Conservation (phyloP, 2,888 invertebrate species). For the Plusia festucae region DNA sequence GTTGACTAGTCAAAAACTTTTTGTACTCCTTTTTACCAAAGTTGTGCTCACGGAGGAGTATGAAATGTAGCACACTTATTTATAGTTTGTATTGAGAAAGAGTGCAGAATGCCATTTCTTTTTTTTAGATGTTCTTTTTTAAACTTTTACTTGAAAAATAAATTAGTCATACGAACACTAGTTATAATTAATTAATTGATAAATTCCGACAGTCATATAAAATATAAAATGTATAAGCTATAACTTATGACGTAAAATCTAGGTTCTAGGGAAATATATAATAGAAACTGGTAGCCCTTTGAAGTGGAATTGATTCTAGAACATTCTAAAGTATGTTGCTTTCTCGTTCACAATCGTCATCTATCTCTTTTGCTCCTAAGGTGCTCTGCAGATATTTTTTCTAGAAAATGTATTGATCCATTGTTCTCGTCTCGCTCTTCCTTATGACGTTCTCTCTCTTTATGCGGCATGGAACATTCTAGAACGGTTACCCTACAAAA, state of each 20-base stretch:
- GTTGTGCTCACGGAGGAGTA: too few species aligned
- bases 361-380: constrained; percentile 51
- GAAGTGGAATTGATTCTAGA: constrained; percentile 54
- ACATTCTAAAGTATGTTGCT: constrained; percentile 55
- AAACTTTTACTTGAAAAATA: too few species aligned
- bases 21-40: too few species aligned
- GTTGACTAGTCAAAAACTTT: too few species aligned
- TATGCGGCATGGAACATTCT: constrained; percentile 64
- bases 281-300: constrained; percentile 38
- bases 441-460: constrained; percentile 57
- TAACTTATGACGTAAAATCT: not conserved
- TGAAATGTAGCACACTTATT: too few species aligned
- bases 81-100: too few species aligned
- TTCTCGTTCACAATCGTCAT: constrained; percentile 25
- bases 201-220: too few species aligned
- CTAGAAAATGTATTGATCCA: constrained; percentile 47
- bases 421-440: constrained; percentile 37
- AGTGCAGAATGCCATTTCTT: too few species aligned
- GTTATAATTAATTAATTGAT: too few species aligned
- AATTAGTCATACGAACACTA: too few species aligned
- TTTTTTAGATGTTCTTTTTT: too few species aligned
- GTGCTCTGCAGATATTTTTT: constrained; percentile 53
- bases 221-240: too few species aligned
- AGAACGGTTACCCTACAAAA: constrained; percentile 64
- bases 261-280: not conserved